Base-by-base conservation (phyloP, 2,888 invertebrate species). In the Spodoptera littoralis region DNA sequence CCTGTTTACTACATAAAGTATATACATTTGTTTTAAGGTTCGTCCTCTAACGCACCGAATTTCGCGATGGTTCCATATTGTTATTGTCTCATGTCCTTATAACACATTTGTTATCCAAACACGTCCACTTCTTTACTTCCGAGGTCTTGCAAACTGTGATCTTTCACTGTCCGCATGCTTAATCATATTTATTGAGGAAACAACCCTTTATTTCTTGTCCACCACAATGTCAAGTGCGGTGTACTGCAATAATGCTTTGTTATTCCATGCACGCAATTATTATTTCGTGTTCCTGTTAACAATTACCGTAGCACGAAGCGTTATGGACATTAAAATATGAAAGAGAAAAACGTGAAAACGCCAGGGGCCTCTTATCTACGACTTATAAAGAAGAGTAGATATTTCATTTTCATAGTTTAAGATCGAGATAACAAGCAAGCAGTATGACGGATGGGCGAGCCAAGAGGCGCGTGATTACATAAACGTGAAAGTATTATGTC, bases 401-500 rank as follows among this genome's bases (percentile, higher is more conserved):
- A 87, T 85, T 82, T 84, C 84, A 89, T 89, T 90, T 90, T 90
- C 89, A 81, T 90, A 85, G 86, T 84, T 70, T 82, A 77, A 85
- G 86, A 90, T 90, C 89, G 80, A 90, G 90, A 90, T 91, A 90
- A 90, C 86, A 83, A 76, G 80, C 83, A 80, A 83, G 76, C 80
- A 80, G 88, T 88, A 90, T 90, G 90, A 89, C 88, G 86, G 90
- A 90, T 89, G 90, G 88, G 88, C 87, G 85, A 80, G 80, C 84
- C 86, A 84, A 87, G 86, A 88, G 86, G 88, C 86, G 86, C 86
- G 87, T 87, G 87, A 88, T 91, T 91, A 88, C 89, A 86, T 91
- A 90, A 89, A 88, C 90, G 90, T 88, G 91, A 91, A 91, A 91
- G 91, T 91, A 87, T 88, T 85, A 90, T 86, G 84, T 86, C 84